A percentile compares a stretch with the other conserved stretches of the same genome.
Conservation (phyloP, 2,888 invertebrate genomes). For the Lochmaea crataegi region DNA sequence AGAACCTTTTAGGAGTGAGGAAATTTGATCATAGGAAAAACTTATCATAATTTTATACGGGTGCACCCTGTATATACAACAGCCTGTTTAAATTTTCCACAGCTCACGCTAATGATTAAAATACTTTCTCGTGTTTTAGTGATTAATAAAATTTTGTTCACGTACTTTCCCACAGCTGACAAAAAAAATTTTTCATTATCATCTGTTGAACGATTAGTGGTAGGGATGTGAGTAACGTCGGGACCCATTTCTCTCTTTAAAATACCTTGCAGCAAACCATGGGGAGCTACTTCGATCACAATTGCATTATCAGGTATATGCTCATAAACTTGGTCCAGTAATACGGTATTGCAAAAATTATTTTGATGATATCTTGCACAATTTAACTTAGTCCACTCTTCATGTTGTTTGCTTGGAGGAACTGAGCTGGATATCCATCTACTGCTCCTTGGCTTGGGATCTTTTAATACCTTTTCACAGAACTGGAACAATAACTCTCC, state of each 20-base stretch:
- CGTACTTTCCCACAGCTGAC: constrained; percentile 57
- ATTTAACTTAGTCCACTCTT: constrained; percentile 69
- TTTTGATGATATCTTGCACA: constrained; percentile 92
- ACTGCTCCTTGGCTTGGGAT: constrained; percentile 74
- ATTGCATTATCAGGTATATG: constrained; percentile 83
- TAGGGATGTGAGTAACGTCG: constrained; percentile 74
- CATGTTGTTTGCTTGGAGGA: constrained; percentile 72
- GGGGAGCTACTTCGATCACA: constrained; percentile 87
- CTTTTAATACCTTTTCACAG: constrained; percentile 73
- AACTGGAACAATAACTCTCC: constrained; percentile 71
- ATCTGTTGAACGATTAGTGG: constrained; percentile 75
- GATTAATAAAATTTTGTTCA: background rate
- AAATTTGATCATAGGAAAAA: no score
- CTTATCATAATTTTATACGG: no score
- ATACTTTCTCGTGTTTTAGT: no score
- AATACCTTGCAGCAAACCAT: constrained; percentile 85
- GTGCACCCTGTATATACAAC: no score
- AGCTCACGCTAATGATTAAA: no score
- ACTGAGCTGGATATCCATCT: constrained; percentile 89
- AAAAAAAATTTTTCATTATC: constrained; percentile 69
- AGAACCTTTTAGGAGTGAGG: no score
- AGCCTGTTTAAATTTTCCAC: no score
- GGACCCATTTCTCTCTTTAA: constrained; percentile 76
- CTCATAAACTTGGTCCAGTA: constrained; percentile 83
- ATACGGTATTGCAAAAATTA: constrained; percentile 76